phyloP scores from a whole-genome alignment of 2,888 invertebrate species.

The Drosophila fungiperda region DNA sequence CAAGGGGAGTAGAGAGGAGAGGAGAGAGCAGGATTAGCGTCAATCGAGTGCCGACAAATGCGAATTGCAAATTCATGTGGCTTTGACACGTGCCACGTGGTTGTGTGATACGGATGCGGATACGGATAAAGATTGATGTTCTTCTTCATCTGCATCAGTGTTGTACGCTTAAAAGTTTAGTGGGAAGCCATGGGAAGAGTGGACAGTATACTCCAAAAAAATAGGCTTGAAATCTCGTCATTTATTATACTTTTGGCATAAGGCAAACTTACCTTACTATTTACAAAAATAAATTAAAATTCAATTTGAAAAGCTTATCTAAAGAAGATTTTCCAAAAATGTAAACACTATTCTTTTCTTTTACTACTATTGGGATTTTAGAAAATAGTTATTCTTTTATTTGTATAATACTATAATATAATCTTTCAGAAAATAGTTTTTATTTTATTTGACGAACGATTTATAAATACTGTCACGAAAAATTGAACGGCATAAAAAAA shows the following conservation, averaged over 20 bases:
- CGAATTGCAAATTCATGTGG: conserved; percentile 73
- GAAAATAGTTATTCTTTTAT: too few relatives aligned
- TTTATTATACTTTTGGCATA: too few relatives aligned
- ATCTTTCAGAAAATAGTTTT: too few relatives aligned
- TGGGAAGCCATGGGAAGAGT: neutral
- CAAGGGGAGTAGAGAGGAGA: neutral
- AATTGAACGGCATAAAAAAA: conserved; percentile 12
- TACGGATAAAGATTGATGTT: conserved; percentile 9
- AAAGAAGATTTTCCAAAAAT: too few relatives aligned
- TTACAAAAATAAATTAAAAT: too few relatives aligned
- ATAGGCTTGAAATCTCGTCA: too few relatives aligned
- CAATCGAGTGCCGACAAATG: conserved; percentile 58
- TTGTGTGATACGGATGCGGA: conserved; percentile 18
- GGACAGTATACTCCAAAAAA: neutral
- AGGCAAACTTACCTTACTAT: too few relatives aligned
- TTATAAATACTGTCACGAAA: conserved; percentile 12
- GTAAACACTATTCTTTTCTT: too few relatives aligned
- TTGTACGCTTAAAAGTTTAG: conserved; percentile 2
- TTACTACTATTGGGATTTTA: too few relatives aligned
- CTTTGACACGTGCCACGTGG: conserved; percentile 66
- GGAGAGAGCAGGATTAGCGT: conserved; percentile 15
- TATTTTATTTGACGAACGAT: conserved; percentile 22
- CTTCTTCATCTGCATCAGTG: neutral
- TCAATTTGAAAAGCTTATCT: too few relatives aligned
- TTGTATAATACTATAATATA: too few relatives aligned